Percentiles rank a stretch among this genome's conserved stretches.
Conservation (phyloP, 2,113 vertebrate species). For the Tiliqua scincoides region DNA sequence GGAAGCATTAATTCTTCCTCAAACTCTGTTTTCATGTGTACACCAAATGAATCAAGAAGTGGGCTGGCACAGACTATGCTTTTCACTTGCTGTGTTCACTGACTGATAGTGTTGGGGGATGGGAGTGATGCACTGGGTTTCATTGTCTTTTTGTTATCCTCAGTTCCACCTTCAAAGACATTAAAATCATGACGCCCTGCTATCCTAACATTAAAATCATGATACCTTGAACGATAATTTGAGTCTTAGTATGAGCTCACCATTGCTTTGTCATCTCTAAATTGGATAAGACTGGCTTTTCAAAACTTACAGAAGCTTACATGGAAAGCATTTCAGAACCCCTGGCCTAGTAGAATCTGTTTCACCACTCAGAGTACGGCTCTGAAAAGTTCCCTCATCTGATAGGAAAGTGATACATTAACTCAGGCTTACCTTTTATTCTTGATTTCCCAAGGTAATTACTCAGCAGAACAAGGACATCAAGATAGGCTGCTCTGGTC, state of each 20-base stretch:
- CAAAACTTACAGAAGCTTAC: background rate
- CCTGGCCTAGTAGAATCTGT: background rate
- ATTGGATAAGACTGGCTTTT: background rate
- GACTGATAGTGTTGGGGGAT: background rate
- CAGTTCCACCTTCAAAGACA: background rate
- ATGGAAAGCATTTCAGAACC: background rate
- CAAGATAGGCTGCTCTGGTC: slow-evolving; percentile 89
- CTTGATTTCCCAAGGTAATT: slow-evolving; percentile 63
- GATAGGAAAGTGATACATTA: slow-evolving; percentile 12
- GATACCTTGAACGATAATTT: background rate
- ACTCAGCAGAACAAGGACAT: slow-evolving; percentile 83
- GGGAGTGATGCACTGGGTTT: background rate
- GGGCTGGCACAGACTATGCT: background rate
- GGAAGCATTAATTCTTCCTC: background rate
- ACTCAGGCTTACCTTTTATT: slow-evolving; percentile 61
- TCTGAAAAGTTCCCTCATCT: background rate
- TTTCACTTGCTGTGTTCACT: background rate
- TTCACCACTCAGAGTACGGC: background rate
- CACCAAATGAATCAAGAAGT: background rate
- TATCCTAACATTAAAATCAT: background rate
- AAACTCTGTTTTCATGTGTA: background rate
- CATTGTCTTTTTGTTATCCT: background rate
- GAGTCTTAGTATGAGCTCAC: background rate
- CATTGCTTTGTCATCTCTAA: background rate
- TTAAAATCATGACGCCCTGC: background rate